A percentile compares a stretch with the other conserved stretches of the same genome.
Evolutionary conservation across 2,113 vertebrate species (phyloP).

Genomic region (Eira barbara): DNA sequence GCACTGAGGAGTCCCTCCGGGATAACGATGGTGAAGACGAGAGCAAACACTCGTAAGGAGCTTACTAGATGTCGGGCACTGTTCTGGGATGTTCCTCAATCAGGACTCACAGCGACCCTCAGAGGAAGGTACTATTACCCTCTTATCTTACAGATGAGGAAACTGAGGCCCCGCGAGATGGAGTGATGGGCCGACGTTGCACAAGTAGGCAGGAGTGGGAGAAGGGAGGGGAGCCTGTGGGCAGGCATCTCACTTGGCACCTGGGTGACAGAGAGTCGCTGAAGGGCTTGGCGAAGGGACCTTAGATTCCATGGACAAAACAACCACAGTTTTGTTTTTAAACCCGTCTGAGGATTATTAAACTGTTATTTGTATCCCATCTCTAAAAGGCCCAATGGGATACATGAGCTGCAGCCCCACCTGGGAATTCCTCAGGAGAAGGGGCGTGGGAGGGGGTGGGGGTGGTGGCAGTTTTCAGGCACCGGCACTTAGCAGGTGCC

Average conservation of each 20-base stretch:
- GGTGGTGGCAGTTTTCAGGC: neutral
- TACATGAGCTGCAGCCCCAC: neutral
- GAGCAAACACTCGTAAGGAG: fast-evolving
- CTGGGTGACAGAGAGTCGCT: neutral
- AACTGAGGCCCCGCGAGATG: neutral
- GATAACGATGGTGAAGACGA: neutral
- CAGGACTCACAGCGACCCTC: neutral
- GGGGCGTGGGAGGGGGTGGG: neutral
- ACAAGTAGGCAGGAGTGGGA: neutral
- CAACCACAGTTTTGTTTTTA: neutral
- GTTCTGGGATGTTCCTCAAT: neutral
- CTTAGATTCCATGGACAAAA: neutral
- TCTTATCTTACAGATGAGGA: neutral
- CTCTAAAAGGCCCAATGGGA: neutral
- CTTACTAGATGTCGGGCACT: fast-evolving
- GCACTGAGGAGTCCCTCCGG: fast-evolving
- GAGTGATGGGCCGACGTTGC: neutral
- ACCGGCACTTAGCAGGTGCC: neutral
- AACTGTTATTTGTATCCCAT: neutral
- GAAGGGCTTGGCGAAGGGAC: neutral
- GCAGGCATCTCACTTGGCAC: neutral
- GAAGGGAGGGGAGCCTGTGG: neutral
- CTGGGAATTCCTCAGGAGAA: neutral
- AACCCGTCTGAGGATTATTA: neutral
- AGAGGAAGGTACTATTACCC: neutral